Base-by-base conservation (phyloP, 2,888 invertebrate genomes). In the Bugula neritina region DNA sequence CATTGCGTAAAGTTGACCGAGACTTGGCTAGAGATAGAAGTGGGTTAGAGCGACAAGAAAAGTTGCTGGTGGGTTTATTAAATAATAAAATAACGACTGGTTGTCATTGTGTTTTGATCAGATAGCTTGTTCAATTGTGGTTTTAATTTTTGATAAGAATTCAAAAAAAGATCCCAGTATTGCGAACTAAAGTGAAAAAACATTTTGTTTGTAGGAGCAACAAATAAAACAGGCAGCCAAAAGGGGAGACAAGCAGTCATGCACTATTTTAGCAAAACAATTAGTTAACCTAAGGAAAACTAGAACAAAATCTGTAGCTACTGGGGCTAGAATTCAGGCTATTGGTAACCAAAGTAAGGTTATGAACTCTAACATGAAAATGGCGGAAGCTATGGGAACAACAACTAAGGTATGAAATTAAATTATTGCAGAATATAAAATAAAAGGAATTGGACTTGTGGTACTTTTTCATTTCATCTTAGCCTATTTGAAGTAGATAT, bases 191-290 rank as follows among this genome's bases (percentile, higher is more conserved):
- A n/a, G n/a, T n/a, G n/a, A n/a, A n/a, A n/a, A n/a, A n/a, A n/a
- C n/a, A n/a, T n/a, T n/a, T n/a, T n/a, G n/a, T 43, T 43, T 86
- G 29, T 80, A 92, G 90, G 92, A 93, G 86, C 85, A 89, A 83
- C 94, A 95, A 83, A 95, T 95, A 71, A 93, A 91, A 81, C 92
- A 92, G 79, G 88, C 91, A 84, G 94, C 94, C 0, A 91, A 92
- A 79, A 89, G 91, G 80, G 94, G 94, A 10, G 91, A 95, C 80
- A 91, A 90, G 79, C 92, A 93, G 85, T 84, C 79, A 76, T 80
- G 78, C 70, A 80, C 80, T 13, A 87, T 93, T 75, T 85, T 95
- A 76, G 95, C 95, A 0, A 94, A 94, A 82, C 94, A 95, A 84
- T 85, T 96, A 71, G 89, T 96, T 0, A 90, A 92, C 79, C 82